phyloP scores from a whole-genome alignment of 2,113 vertebrate species.

The Nesogale talazaci region DNA sequence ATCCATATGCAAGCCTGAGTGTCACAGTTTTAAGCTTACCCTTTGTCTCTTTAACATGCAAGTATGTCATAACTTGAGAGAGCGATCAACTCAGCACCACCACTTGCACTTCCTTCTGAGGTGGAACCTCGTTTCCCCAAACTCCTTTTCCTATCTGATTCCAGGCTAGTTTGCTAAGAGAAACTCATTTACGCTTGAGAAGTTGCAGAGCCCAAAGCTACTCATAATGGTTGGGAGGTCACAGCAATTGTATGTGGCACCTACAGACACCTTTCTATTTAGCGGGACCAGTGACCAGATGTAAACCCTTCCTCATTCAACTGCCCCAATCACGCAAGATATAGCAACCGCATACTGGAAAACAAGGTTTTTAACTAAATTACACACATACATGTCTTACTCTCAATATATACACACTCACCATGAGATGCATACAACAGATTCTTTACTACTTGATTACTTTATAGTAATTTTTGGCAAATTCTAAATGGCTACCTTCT shows the following conservation, averaged over 20 bases:
- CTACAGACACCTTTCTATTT: too few species aligned
- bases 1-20: not conserved
- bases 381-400: not conserved
- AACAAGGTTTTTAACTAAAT: not conserved
- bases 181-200: not conserved
- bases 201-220: not conserved
- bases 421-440: not conserved
- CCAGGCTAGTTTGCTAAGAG: not conserved
- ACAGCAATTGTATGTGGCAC: not conserved
- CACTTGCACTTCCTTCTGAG: not conserved
- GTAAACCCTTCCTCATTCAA: not conserved
- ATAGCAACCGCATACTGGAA: not conserved
- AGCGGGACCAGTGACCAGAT: not conserved
- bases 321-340: not conserved
- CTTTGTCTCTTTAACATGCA: not conserved
- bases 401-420: not conserved
- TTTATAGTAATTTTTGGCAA: not conserved
- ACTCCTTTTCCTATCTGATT: not conserved
- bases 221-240: not conserved
- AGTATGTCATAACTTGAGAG: not conserved
- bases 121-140: not conserved
- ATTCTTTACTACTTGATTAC: not conserved
- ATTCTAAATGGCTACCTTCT: not conserved
- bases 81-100: not conserved
- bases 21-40: not conserved